These are phyloP conservation scores for Drosophila sproati DNA, from an alignment of 1,140 invertebrate species.

Conservation along the genomic window DNA sequence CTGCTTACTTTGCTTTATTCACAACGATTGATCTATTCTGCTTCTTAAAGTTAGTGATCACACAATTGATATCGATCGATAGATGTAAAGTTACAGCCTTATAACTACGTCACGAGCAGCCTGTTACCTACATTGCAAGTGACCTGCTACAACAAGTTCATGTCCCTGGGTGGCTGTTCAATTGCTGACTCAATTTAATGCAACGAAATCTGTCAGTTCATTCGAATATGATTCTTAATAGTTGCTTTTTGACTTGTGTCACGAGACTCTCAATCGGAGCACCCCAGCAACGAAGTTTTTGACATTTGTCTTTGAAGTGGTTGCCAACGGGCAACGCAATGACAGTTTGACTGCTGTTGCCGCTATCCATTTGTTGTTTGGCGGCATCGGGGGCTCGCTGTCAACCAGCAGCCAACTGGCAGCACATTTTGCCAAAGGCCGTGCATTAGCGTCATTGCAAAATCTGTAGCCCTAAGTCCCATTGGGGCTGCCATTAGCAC, in stretches of 20 bases:
- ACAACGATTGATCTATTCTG: no score
- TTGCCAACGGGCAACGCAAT: background rate
- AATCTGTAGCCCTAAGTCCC: background rate
- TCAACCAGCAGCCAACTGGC: slow-evolving; percentile 28
- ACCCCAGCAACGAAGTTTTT: slow-evolving; percentile 26
- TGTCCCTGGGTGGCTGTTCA: background rate
- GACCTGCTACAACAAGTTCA: no score
- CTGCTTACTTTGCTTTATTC: no score
- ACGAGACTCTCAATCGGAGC: background rate
- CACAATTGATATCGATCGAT: no score
- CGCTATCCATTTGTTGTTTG: slow-evolving; percentile 13
- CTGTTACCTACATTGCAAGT: no score
- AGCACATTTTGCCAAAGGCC: slow-evolving; percentile 18
- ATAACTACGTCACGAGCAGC: no score
- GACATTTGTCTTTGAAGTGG: slow-evolving; percentile 39
- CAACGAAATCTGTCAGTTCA: slow-evolving; percentile 1
- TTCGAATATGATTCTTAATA: slow-evolving; percentile 9
- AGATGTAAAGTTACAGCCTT: no score
- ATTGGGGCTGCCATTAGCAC: slow-evolving; percentile 18
- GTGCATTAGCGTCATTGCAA: slow-evolving; percentile 47
- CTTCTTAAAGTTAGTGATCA: no score
- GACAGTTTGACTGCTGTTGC: background rate
- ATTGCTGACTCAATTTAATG: background rate
- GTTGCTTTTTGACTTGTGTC: slow-evolving; percentile 19
- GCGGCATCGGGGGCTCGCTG: slow-evolving; percentile 11